phyloP scores from a whole-genome alignment of 2,888 invertebrate species.

The Syrista parreyssii region DNA sequence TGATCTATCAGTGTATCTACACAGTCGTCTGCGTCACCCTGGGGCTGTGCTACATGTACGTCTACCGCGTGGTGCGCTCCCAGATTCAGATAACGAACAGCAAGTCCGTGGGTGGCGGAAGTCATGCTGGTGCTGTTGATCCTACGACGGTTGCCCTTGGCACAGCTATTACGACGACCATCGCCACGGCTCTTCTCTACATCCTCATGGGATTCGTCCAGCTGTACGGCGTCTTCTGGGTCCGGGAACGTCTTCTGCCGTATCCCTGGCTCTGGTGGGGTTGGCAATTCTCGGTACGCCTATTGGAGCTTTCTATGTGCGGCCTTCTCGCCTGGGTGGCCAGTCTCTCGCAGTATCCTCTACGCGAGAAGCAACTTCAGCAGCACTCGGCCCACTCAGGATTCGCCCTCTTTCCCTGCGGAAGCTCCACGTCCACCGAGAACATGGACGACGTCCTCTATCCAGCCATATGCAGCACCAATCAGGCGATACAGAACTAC shows the following conservation, averaged over 20 bases:
- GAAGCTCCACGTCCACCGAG: constrained; percentile 81
- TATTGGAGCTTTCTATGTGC: constrained; percentile 90
- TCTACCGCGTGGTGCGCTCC: constrained; percentile 83
- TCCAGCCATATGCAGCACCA: constrained; percentile 87
- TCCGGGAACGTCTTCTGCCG: constrained; percentile 66
- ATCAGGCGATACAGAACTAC: constrained; percentile 86
- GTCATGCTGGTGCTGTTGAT: constrained; percentile 80
- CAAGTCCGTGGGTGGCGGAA: constrained; percentile 60
- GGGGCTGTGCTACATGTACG: constrained; percentile 86
- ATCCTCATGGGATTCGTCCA: constrained; percentile 86
- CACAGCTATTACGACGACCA: constrained; percentile 89
- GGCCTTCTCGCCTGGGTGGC: constrained; percentile 89
- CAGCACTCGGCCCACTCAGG: constrained; percentile 70
- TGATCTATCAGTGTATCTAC: constrained; percentile 87
- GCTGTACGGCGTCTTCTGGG: constrained; percentile 82
- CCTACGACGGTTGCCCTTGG: constrained; percentile 72
- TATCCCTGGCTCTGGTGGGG: constrained; percentile 90
- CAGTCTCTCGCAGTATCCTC: constrained; percentile 74
- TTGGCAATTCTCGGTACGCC: constrained; percentile 86
- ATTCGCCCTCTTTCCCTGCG: constrained; percentile 84
- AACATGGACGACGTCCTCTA: constrained; percentile 86
- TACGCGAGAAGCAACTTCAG: constrained; percentile 74
- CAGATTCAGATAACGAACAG: constrained; percentile 73
- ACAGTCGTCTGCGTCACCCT: constrained; percentile 86
- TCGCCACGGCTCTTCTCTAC: constrained; percentile 87